Conservation (phyloP, 1,140 invertebrate genomes). For the Sycophaga agraensis region DNA sequence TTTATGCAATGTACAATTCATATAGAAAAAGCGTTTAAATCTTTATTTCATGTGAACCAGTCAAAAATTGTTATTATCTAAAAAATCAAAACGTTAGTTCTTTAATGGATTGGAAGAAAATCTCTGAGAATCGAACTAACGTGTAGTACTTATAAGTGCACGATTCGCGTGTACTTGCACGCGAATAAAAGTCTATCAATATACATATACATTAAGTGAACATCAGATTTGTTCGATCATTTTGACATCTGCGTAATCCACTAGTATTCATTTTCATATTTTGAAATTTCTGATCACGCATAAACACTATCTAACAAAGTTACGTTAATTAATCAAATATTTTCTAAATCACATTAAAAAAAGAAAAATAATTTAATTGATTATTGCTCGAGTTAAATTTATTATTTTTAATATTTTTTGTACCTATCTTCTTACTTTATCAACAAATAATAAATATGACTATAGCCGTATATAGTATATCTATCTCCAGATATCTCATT, state of each 20-base stretch:
- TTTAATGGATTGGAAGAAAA: constrained; percentile 21
- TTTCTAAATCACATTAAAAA: no score
- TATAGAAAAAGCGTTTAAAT: constrained; percentile 13
- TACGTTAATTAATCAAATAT: no score
- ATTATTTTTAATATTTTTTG: not conserved
- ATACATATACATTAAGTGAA: constrained; percentile 22
- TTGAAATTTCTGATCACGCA: not conserved
- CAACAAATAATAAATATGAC: constrained; percentile 7
- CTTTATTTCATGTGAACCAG: constrained; percentile 2
- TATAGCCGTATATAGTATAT: not conserved
- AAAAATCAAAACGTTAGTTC: constrained; percentile 23
- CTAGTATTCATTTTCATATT: not conserved
- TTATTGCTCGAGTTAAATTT: constrained; percentile 16
- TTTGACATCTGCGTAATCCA: constrained; percentile 18
- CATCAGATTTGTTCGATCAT: constrained; percentile 16
- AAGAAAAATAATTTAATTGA: no score
- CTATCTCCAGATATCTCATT: not conserved
- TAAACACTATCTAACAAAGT: not conserved
- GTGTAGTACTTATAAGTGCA: constrained; percentile 21
- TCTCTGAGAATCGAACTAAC: constrained; percentile 22
- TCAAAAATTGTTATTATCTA: constrained; percentile 23
- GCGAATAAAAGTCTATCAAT: constrained; percentile 15
- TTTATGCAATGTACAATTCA: constrained; percentile 27
- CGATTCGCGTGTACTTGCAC: constrained; percentile 7
- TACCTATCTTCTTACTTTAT: not conserved